Conservation (phyloP, 1,140 invertebrate species). For the Cotesia typhae region DNA sequence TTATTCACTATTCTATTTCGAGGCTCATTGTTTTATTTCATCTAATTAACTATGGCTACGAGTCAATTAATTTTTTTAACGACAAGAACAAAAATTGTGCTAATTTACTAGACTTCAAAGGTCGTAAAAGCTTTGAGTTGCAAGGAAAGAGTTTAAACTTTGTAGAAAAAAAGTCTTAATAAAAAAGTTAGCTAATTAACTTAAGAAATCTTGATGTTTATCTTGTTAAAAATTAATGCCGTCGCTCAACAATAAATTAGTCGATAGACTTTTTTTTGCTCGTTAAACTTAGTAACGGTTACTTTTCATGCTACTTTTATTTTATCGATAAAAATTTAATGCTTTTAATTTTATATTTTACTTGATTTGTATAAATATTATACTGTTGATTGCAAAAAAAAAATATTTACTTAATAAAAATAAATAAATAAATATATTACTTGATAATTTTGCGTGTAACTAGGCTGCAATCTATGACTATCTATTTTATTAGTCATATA, state of each 20-base stretch:
- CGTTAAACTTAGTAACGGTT: too few relatives aligned
- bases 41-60: too few relatives aligned
- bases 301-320: slow-evolving; percentile 19
- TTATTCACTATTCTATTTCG: neutral
- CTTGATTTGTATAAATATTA: too few relatives aligned
- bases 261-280: too few relatives aligned
- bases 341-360: neutral
- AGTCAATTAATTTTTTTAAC: neutral
- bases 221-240: too few relatives aligned
- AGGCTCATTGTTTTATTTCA: too few relatives aligned
- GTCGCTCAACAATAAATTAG: too few relatives aligned
- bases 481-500: slow-evolving; percentile 54
- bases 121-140: neutral
- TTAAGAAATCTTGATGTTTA: slow-evolving; percentile 2
- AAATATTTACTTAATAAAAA: neutral
- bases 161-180: neutral
- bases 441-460: slow-evolving; percentile 51
- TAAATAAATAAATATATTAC: slow-evolving; percentile 39
- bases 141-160: slow-evolving; percentile 1
- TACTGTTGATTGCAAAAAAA: too few relatives aligned
- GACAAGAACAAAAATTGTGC: neutral
- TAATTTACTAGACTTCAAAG: neutral
- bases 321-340: neutral
- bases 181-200: neutral
- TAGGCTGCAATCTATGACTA: slow-evolving; percentile 45